Evolutionary conservation across 2,113 vertebrate species (phyloP), one percentile per base, ranked within the genome.

Genomic region (Clarias macrocephalus): DNA sequence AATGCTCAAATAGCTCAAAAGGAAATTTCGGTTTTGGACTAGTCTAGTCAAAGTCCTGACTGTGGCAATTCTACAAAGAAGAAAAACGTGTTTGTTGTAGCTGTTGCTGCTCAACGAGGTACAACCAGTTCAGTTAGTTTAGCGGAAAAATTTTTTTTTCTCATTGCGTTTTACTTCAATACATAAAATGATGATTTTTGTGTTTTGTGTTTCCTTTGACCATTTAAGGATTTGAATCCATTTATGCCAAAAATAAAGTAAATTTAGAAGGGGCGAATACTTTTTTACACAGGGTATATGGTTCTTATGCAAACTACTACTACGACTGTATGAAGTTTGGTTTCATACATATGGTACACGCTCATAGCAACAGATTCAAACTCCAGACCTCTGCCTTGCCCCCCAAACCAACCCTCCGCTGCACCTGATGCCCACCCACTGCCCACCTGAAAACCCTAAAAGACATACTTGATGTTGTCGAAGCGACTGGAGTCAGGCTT

Each of bases 401-500:
- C 37, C 37, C 81, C 16, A 6, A 16, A 10, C 21, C 48, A n/a
- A n/a, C n/a, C 52, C 9, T 25, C 9, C 76, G 52, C 8, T 21
- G 56, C 28, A 0, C 5, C 15, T 2, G 37, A 21, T 33, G 60
- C 42, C 72, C 52, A 15, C 30, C 30, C 28, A 5, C 23, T 25
- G 60, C 21, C 60, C n/a, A 18, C 28, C 25, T n/a, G 18, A 19
- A 28, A 62, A 25, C 82, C 85, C 70, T 28, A 21, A 59, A 2
- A 59, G n/a, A 80, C 96, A 93, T 88, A 98, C 97, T 96, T 97
- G 91, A 98, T 96, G 94, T 97, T 97, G 94, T 99, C 97, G 8
- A 97, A 96, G 88, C 97, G 97, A 90, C 96, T 98, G 90, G 97
- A 97, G 93, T 99, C 97, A 0, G 97, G 97, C 75, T 99, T 99